Percentiles rank a stretch among this genome's conserved stretches.
Conservation (phyloP, 1,140 invertebrate species). For the Drosophila willistoni region DNA sequence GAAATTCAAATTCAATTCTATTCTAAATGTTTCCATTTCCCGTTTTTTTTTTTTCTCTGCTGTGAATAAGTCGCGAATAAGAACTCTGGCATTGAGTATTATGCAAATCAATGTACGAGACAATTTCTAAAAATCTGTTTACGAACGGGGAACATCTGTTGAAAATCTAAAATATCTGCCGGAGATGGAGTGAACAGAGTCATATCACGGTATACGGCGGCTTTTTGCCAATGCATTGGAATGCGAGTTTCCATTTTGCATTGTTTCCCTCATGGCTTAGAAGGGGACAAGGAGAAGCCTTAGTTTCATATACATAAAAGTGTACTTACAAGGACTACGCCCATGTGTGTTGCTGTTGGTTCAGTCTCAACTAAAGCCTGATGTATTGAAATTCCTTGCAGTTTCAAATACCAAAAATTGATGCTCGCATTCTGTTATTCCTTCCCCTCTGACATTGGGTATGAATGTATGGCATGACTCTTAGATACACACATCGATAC, state of each 20-base stretch:
- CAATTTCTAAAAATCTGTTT: constrained; percentile 73
- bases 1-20: constrained; percentile 32
- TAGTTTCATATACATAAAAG: constrained; percentile 53
- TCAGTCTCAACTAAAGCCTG: background rate
- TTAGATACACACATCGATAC: background rate
- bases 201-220: constrained; percentile 15
- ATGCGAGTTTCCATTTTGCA: constrained; percentile 63
- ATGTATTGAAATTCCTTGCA: constrained; percentile 56
- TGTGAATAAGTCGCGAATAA: constrained; percentile 20
- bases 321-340: background rate
- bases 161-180: constrained; percentile 69
- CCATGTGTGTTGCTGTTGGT: background rate
- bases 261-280: constrained; percentile 33
- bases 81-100: constrained; percentile 38
- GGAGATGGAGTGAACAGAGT: background rate
- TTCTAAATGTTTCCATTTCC: constrained; percentile 33
- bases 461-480: background rate
- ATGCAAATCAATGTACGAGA: constrained; percentile 70
- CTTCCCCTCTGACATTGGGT: background rate
- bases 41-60: background rate
- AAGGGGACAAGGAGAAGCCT: constrained; percentile 19
- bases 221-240: constrained; percentile 35
- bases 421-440: constrained; percentile 21
- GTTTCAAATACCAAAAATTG: constrained; percentile 62
- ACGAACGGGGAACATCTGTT: constrained; percentile 69